A percentile compares a stretch with the other conserved stretches of the same genome.
Conservation (phyloP, 2,888 invertebrate species). For the Vesta saturnalis region DNA sequence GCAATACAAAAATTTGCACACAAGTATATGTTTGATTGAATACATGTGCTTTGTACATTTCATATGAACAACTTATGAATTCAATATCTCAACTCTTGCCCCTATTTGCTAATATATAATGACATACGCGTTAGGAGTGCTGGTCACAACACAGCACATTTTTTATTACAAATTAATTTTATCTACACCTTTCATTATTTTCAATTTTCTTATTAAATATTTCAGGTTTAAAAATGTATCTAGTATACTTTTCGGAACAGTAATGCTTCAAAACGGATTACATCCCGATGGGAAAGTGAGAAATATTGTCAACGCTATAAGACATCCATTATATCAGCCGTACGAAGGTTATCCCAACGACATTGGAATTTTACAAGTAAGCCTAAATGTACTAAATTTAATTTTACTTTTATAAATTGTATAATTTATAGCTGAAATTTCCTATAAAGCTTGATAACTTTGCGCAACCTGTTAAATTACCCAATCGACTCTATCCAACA, state of each 20-base stretch:
- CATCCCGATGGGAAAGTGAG: constrained; percentile 19
- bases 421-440: constrained; percentile 25
- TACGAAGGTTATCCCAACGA: constrained; percentile 39
- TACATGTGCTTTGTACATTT: too few relatives aligned
- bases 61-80: too few relatives aligned
- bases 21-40: too few relatives aligned
- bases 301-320: constrained; percentile 26
- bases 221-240: constrained; percentile 15
- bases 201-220: background rate
- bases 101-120: too few relatives aligned
- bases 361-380: constrained; percentile 41
- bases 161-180: too few relatives aligned
- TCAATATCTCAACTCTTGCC: too few relatives aligned
- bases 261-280: constrained; percentile 26
- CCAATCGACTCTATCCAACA: constrained; percentile 5
- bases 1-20: too few relatives aligned
- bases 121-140: too few relatives aligned
- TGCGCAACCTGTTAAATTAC: constrained; percentile 33
- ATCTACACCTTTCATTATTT: too few relatives aligned
- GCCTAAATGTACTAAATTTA: constrained; percentile 2
- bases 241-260: constrained; percentile 37
- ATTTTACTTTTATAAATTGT: background rate
- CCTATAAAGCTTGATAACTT: constrained; percentile 14
- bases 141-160: too few relatives aligned
- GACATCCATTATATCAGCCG: constrained; percentile 34